Evolutionary conservation across 2,888 invertebrate genomes (phyloP).

Genomic region (Euplagia quadripunctaria): DNA sequence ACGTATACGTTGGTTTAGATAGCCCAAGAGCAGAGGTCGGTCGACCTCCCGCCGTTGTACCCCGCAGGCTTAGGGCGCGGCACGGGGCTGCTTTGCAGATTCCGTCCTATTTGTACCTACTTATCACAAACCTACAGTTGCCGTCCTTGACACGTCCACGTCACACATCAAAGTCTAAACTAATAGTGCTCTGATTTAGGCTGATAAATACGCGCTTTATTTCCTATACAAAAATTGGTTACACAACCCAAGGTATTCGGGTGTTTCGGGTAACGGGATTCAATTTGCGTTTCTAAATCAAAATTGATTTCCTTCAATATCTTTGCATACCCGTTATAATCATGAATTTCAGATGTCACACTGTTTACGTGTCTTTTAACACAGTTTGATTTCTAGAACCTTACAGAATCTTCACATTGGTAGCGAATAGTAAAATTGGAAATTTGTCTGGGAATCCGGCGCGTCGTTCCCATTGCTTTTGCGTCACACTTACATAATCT

Average conservation of each 20-base stretch:
- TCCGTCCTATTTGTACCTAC: slow-evolving; percentile 50
- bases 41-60: slow-evolving; percentile 70
- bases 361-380: slow-evolving; percentile 30
- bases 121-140: slow-evolving; percentile 24
- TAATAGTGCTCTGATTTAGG: not conserved
- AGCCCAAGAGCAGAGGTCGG: slow-evolving; percentile 66
- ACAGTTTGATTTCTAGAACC: not conserved
- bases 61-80: slow-evolving; percentile 68
- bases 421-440: slow-evolving; percentile 14
- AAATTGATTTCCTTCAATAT: slow-evolving; percentile 44
- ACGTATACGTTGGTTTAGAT: slow-evolving; percentile 52
- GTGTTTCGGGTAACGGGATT: slow-evolving; percentile 40
- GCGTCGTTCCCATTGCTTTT: slow-evolving; percentile 18
- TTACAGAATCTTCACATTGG: slow-evolving; percentile 8
- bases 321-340: slow-evolving; percentile 52
- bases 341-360: slow-evolving; percentile 50
- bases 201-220: not conserved
- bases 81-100: slow-evolving; percentile 66
- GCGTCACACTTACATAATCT: slow-evolving; percentile 10
- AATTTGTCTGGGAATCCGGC: slow-evolving; percentile 14
- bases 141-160: slow-evolving; percentile 31
- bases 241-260: not conserved
- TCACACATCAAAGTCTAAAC: not conserved
- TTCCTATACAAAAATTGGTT: not conserved
- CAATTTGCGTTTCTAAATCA: slow-evolving; percentile 43